Percentiles rank a stretch among this genome's conserved stretches.
Conservation (phyloP, 2,113 vertebrate species). For the Ceyx cyanopectus region DNA sequence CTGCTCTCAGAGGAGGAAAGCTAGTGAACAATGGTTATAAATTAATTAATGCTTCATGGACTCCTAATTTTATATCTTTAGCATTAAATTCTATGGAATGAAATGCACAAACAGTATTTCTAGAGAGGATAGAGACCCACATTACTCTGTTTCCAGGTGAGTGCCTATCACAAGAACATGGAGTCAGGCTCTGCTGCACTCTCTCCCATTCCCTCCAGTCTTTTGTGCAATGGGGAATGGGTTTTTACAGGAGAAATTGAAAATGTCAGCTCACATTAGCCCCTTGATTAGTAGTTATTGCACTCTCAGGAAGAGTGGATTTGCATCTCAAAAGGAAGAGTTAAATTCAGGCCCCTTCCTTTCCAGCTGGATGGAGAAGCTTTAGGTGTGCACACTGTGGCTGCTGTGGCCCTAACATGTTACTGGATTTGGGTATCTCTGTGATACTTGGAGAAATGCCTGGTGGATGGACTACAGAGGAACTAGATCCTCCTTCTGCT, state of each 20-base stretch:
- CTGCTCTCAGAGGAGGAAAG: not conserved
- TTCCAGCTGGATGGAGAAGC: not conserved
- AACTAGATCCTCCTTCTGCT: too few species aligned
- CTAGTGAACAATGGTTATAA: slow-evolving; percentile 41
- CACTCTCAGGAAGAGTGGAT: slow-evolving; percentile 31
- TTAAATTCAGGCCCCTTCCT: not conserved
- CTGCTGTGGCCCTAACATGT: too few species aligned
- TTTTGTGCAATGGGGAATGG: slow-evolving; percentile 18
- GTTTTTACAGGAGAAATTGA: slow-evolving; percentile 64
- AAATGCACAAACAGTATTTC: slow-evolving; percentile 55
- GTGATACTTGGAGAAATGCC: too few species aligned
- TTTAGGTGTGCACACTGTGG: not conserved
- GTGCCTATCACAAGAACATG: slow-evolving; percentile 6
- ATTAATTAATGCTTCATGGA: slow-evolving; percentile 59
- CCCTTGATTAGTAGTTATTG: slow-evolving; percentile 57
- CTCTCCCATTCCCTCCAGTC: not conserved
- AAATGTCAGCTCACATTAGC: slow-evolving; percentile 61
- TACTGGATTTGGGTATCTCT: too few species aligned
- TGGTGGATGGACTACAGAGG: too few species aligned
- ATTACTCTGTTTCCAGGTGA: slow-evolving; percentile 61
- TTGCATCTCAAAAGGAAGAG: slow-evolving; percentile 39
- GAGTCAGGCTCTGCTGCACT: slow-evolving; percentile 42
- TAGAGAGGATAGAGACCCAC: slow-evolving; percentile 12
- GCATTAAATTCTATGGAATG: slow-evolving; percentile 42
- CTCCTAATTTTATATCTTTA: slow-evolving; percentile 51